Evolutionary conservation across 2,888 invertebrate species (phyloP).

Genomic region (Megaustenia siamemsis): DNA sequence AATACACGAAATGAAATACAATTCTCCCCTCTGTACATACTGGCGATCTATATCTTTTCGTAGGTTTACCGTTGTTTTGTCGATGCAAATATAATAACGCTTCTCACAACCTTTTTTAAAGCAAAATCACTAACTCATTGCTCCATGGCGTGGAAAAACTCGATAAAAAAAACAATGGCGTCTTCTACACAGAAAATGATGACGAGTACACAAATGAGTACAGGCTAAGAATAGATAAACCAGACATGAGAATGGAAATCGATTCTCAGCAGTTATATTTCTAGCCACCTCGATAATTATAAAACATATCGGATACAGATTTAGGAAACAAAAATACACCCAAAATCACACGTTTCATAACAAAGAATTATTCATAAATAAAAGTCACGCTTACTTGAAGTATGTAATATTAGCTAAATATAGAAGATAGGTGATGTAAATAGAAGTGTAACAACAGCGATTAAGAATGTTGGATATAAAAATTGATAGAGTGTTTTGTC

Average conservation of each 20-base stretch:
- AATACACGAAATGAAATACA: neutral
- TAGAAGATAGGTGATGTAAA: neutral
- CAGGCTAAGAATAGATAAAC: neutral
- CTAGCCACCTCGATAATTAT: neutral
- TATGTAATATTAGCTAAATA: neutral
- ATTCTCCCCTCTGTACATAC: neutral
- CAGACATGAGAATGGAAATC: neutral
- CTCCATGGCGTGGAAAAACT: neutral
- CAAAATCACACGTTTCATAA: neutral
- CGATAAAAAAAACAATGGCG: neutral
- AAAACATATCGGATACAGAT: neutral
- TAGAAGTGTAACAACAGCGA: too few species aligned
- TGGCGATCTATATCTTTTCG: neutral
- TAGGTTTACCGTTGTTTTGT: neutral
- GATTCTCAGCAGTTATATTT: neutral
- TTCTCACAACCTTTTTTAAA: neutral
- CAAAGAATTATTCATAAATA: neutral
- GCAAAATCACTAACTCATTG: neutral
- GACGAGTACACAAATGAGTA: neutral
- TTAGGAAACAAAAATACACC: neutral
- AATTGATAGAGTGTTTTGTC: too few species aligned
- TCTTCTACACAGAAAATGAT: slow-evolving; percentile 1
- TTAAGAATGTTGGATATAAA: too few species aligned
- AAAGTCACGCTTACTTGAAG: neutral
- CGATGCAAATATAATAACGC: neutral